Evolutionary conservation across 2,888 invertebrate species (phyloP).

Genomic region (Sepioteuthis lessoniana): DNA sequence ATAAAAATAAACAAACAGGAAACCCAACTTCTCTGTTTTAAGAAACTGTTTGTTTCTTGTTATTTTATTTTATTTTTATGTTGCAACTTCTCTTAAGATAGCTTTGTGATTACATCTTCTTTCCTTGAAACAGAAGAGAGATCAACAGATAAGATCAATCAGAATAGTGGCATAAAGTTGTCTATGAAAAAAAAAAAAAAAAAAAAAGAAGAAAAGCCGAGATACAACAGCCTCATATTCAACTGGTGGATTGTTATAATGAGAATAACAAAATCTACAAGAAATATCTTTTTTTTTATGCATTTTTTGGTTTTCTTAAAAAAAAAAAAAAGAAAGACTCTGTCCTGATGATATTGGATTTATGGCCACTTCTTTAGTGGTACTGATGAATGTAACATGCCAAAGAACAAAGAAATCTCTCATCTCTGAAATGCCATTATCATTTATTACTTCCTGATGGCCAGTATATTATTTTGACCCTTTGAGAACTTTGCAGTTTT

Average conservation of each 20-base stretch:
- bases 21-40: not conserved
- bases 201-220: too few species aligned
- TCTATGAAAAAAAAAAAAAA: not conserved
- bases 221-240: not conserved
- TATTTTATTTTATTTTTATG: not conserved
- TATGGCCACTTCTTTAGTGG: not conserved
- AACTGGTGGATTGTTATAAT: not conserved
- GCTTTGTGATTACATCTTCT: not conserved
- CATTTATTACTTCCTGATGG: not conserved
- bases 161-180: not conserved
- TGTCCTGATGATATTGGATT: not conserved
- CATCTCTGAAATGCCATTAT: not conserved
- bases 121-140: not conserved
- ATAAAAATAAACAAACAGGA: too few species aligned
- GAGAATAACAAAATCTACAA: not conserved
- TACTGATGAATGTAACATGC: not conserved
- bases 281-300: not conserved
- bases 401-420: not conserved
- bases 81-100: not conserved
- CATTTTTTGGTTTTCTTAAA: not conserved
- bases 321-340: too few species aligned
- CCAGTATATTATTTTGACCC: not conserved
- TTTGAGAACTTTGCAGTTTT: not conserved
- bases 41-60: not conserved
- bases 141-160: not conserved